Percentiles rank a stretch among this genome's conserved stretches.
These are phyloP conservation scores for Gymnothorax reevesii DNA, from an alignment of 2,797 vertebrate species.

Conservation along the genomic window DNA sequence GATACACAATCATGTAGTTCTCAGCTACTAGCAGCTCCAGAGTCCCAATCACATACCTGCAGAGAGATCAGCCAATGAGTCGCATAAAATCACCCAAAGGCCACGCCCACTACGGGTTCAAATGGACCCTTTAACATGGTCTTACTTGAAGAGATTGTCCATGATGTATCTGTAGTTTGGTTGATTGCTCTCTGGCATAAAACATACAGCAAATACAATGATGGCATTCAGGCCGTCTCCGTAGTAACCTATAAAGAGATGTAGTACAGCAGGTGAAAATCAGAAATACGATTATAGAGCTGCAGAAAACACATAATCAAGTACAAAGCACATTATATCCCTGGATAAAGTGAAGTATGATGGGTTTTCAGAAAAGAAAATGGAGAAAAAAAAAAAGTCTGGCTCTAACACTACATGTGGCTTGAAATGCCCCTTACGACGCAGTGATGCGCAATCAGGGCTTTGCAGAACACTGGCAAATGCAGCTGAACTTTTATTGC, in stretches of 20 bases:
- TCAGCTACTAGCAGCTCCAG: conserved; percentile 96
- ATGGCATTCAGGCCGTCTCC: conserved; percentile 97
- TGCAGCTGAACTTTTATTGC: not conserved
- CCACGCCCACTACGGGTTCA: not conserved
- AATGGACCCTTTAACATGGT: conserved; percentile 30
- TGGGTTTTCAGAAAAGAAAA: too few relatives aligned
- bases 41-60: conserved; percentile 95
- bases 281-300: not conserved
- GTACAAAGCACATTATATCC: not conserved
- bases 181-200: conserved; percentile 96
- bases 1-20: conserved; percentile 98
- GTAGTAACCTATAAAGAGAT: conserved; percentile 84
- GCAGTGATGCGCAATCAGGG: not conserved
- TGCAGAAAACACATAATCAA: not conserved
- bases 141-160: conserved; percentile 99
- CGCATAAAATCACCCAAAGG: not conserved
- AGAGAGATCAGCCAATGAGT: not conserved
- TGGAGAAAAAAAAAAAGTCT: too few relatives aligned
- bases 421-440: not conserved
- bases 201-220: conserved; percentile 98
- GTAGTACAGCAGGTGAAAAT: not conserved
- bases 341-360: too few relatives aligned
- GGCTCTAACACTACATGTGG: not conserved
- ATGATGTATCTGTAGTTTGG: conserved; percentile 98
- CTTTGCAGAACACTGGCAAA: not conserved